Base-by-base conservation (phyloP, 1,140 invertebrate species). In the Ridgeia piscesae region DNA sequence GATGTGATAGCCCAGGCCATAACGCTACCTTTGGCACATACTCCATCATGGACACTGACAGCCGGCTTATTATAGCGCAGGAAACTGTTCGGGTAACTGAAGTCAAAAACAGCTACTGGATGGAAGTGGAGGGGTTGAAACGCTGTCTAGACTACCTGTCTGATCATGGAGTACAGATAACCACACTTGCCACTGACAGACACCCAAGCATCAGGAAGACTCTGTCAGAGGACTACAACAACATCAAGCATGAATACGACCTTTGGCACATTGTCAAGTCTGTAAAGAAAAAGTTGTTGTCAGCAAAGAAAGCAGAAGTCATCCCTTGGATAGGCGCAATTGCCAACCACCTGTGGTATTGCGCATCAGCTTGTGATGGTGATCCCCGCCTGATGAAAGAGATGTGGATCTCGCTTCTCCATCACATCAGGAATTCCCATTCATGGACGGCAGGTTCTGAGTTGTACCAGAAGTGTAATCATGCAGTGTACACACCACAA, bases 131-230 rank as follows among this genome's bases (percentile, higher is more conserved):
- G 34, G 89, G 89, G 31, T 14, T 89, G 89, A 89, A 89, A 35
- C 89, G 89, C 9, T 89, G 89, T 27, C 31, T 89, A 27, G 11
- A 35, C 33, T 14, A 33, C 14, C 89, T 89, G 9, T 8, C 8
- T 14, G 34, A 34, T 27, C 33, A 89, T 27, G 89, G 34, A 14
- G 33, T 89, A 14, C 8, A 89, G 31, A 35, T 34, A 8, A 89
- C 9, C 33, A 89, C 34, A 35, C 89, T 89, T 89, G 89, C 89
- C 9, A 89, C 89, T 89, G 89, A 89, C 89, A 33, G 89, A 89
- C 89, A 89, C 89, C 33, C 34, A 9, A 89, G 33, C 33, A 89
- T 35, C 34, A 8, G 33, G 9, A 34, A 33, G 33, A 89, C 34
- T 27, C 27, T 89, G 34, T 9, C 33, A 9, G 1, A 89, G 8